Conservation (phyloP, 2,888 invertebrate species). For the Leucania comma region DNA sequence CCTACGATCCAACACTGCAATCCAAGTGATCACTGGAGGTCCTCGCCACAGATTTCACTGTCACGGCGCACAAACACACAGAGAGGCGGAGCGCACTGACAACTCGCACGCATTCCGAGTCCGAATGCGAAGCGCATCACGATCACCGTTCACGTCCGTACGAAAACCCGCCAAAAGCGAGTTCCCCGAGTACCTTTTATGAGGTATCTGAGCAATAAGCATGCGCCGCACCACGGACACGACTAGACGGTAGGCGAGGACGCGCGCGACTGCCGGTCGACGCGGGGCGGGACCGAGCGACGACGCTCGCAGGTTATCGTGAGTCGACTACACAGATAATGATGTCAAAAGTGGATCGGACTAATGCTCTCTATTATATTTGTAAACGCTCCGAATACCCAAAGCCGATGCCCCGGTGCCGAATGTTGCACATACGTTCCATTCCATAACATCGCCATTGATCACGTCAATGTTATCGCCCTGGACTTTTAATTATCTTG, state of each 20-base stretch:
- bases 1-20: constrained; percentile 90
- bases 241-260: constrained; percentile 78
- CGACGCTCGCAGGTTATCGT: constrained; percentile 89
- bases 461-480: constrained; percentile 60
- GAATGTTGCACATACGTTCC: constrained; percentile 75
- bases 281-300: constrained; percentile 84
- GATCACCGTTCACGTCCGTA: constrained; percentile 78
- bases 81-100: constrained; percentile 70
- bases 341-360: constrained; percentile 91
- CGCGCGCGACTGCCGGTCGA: constrained; percentile 85
- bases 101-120: constrained; percentile 85
- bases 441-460: constrained; percentile 65
- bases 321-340: constrained; percentile 89
- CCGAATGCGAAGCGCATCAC: constrained; percentile 84
- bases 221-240: constrained; percentile 71
- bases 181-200: constrained; percentile 79
- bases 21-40: constrained; percentile 86
- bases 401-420: constrained; percentile 59
- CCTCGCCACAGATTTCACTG: constrained; percentile 84
- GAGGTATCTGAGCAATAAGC: constrained; percentile 64
- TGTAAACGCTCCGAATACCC: constrained; percentile 85
- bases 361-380: constrained; percentile 89
- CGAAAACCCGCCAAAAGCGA: constrained; percentile 89
- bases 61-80: constrained; percentile 77
- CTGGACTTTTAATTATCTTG: constrained; percentile 71